Base-by-base conservation (phyloP, 1,140 invertebrate species). In the Magallana ariakensis region DNA sequence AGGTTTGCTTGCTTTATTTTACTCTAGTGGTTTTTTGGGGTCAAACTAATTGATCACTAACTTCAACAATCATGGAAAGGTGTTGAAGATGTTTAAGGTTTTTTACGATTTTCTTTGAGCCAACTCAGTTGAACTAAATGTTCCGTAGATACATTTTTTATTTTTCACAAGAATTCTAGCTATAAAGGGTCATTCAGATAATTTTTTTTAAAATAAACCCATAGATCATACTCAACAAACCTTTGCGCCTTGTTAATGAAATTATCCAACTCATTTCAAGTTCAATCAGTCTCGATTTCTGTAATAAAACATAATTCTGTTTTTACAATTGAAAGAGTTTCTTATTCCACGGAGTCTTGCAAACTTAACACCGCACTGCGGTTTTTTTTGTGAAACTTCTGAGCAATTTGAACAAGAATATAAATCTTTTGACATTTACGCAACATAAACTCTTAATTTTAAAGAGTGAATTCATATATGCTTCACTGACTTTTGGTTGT, bases 361-460 rank as follows among this genome's bases (percentile, higher is more conserved):
- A 75, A 75, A 75, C 66, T 26, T n/a, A 1, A 33, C 11, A 22
- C 33, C 66, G 33, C 26, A 75, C 10, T 75, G 66, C 33, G 66
- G 66, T 75, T 75, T 46, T 75, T 46, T 75, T 22, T 75, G 66
- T 75, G 33, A 75, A 75, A 75, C 22, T 26, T 26, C 66, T 75
- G 22, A 75, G 33, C 19, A 75, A 11, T 46, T 5, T 75, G 66
- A 75, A 75, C 66, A 75, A 33, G 33, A 75, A 26, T 75, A 26
- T 75, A 75, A 22, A 75, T 26, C 33, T 75, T 75, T 75, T 75
- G 66, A 75, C 66, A 75, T 75, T 75, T 75, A 75, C 66, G 66
- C 66, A 75, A 75, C 66, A 75, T 75, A 75, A 75, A 75, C 33
- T 75, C 66, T 26, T 75, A 75, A 75, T 75, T 75, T 75, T 75